phyloP scores from a whole-genome alignment of 1,140 invertebrate species.

The Lepidotrigona ventralis region DNA sequence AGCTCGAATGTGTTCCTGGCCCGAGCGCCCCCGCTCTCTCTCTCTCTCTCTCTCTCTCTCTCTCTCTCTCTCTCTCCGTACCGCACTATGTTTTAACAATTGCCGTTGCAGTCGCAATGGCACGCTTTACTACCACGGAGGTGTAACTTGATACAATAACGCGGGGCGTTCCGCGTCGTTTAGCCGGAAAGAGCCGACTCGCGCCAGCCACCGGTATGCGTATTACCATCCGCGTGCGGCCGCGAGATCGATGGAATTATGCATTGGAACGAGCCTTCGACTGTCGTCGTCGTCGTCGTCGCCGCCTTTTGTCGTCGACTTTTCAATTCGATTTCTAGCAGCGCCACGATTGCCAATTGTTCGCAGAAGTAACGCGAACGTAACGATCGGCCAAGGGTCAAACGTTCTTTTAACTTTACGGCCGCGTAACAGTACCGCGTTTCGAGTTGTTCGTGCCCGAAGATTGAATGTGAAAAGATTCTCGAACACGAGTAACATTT shows the following conservation, averaged over 20 bases:
- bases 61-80: no score
- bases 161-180: slow-evolving; percentile 60
- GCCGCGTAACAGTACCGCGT: no score
- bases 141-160: slow-evolving; percentile 66
- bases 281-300: no score
- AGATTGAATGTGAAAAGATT: no score
- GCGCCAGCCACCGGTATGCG: not conserved
- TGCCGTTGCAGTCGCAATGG: slow-evolving; percentile 57
- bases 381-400: no score
- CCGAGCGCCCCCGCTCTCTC: slow-evolving; percentile 24
- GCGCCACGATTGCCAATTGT: no score
- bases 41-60: not conserved
- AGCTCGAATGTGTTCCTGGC: slow-evolving; percentile 48
- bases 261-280: not conserved
- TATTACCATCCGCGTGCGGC: not conserved
- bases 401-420: no score
- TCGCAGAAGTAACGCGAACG: no score
- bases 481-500: no score
- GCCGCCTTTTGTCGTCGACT: no score
- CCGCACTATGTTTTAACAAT: slow-evolving; percentile 61
- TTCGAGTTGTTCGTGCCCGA: no score
- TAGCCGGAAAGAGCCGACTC: slow-evolving; percentile 49
- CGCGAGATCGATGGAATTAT: slow-evolving; percentile 26
- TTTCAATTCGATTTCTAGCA: no score
- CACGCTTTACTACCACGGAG: slow-evolving; percentile 57